phyloP scores from a whole-genome alignment of 30 jellyfish, hydroid and myxozoan genomes.

The Clytia hemisphaerica region DNA sequence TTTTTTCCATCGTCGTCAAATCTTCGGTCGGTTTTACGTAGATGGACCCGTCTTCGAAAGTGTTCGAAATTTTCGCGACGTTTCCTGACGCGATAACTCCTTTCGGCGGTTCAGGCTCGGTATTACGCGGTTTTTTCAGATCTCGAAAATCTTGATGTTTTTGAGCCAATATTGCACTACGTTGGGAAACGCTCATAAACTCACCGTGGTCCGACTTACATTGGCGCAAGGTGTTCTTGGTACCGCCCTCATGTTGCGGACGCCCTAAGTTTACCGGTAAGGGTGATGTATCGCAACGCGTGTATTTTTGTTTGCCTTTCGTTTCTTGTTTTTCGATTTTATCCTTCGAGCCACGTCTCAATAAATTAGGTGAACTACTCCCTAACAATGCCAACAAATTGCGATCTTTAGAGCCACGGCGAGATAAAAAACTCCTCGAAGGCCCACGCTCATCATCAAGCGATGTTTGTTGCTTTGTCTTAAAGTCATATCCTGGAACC shows the following conservation, averaged over 20 bases:
- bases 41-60: slow-evolving; percentile 4
- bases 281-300: slow-evolving; percentile 7
- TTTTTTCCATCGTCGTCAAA: slow-evolving; percentile 18
- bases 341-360: slow-evolving; percentile 7
- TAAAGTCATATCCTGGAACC: slow-evolving; percentile 11
- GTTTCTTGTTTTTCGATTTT: background rate
- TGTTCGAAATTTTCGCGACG: background rate
- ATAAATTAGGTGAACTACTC: slow-evolving; percentile 2
- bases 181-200: background rate
- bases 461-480: slow-evolving; percentile 10
- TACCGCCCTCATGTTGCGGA: background rate
- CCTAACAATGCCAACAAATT: background rate
- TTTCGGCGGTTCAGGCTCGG: background rate
- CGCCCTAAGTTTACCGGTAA: background rate
- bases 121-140: background rate
- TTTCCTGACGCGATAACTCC: background rate
- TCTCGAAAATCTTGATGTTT: background rate
- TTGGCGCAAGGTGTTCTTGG: no score
- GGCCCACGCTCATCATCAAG: background rate
- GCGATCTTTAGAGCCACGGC: slow-evolving; percentile 1
- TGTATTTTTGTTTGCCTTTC: no score
- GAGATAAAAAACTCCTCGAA: background rate
- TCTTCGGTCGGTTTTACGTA: no score
- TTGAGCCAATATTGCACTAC: background rate
- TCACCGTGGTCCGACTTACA: background rate